A percentile compares a stretch with the other conserved stretches of the same genome.
phyloP scores from a whole-genome alignment of 1,140 invertebrate species.

The Meloidogyne hapla region DNA sequence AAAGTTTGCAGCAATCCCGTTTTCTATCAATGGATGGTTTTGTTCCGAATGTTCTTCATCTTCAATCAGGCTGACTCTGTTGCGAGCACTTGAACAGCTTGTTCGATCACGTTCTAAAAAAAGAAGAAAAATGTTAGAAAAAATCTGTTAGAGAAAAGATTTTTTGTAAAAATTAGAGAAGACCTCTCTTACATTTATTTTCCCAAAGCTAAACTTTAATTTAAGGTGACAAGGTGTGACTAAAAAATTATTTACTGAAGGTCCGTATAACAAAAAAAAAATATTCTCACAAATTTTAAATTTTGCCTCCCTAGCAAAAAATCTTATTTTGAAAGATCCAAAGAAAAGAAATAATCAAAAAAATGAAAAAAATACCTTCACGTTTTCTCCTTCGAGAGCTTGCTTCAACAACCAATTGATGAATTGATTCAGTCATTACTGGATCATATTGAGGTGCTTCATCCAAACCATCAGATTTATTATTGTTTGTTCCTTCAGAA shows the following conservation, averaged over 20 bases:
- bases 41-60: constrained; percentile 23
- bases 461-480: not conserved
- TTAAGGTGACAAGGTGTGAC: too few relatives aligned
- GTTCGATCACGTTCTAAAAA: constrained; percentile 22
- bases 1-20: constrained; percentile 11
- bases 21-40: constrained; percentile 15
- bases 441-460: constrained; percentile 33
- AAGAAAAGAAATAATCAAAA: too few relatives aligned
- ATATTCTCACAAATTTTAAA: too few relatives aligned
- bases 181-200: too few relatives aligned
- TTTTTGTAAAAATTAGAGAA: too few relatives aligned
- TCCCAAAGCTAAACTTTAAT: too few relatives aligned
- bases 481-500: constrained; percentile 52
- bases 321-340: too few relatives aligned
- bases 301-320: too few relatives aligned
- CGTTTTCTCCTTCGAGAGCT: constrained; percentile 8
- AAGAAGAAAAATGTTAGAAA: not conserved
- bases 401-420: constrained; percentile 20
- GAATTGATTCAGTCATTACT: constrained; percentile 29
- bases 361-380: not conserved
- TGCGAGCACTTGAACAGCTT: constrained; percentile 13
- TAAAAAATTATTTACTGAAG: too few relatives aligned
- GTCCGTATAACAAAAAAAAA: too few relatives aligned
- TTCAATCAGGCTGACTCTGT: constrained; percentile 32
- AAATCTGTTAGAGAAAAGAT: too few relatives aligned